A percentile compares a stretch with the other conserved stretches of the same genome.
Conservation (phyloP, 1,140 invertebrate genomes). For the Arion vulgaris region DNA sequence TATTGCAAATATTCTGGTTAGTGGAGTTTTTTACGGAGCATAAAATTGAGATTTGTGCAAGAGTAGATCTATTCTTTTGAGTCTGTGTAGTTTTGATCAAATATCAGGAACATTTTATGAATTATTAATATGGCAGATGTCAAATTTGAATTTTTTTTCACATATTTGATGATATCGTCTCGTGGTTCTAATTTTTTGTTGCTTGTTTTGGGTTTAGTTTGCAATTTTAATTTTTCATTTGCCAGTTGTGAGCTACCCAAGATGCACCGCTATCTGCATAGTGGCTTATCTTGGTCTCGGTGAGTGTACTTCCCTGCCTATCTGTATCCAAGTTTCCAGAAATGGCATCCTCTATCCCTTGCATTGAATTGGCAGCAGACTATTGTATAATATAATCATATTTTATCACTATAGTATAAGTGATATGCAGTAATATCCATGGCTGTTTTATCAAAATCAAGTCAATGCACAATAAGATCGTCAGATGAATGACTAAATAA, state of each 20-base stretch:
- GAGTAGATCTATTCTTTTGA: too few relatives aligned
- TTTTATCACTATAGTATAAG: background rate
- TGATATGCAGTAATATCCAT: background rate
- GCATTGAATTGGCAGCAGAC: background rate
- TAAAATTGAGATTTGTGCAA: too few relatives aligned
- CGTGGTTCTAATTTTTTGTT: background rate
- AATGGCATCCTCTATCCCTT: background rate
- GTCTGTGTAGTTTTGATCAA: too few relatives aligned
- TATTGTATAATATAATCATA: background rate
- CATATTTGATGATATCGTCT: too few relatives aligned
- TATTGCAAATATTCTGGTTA: too few relatives aligned
- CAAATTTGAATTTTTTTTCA: too few relatives aligned
- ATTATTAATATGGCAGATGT: too few relatives aligned
- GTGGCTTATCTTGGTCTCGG: conserved; percentile 64
- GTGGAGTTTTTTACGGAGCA: too few relatives aligned
- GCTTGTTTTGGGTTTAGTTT: conserved; percentile 22
- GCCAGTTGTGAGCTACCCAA: conserved; percentile 52
- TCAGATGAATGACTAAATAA: too few relatives aligned
- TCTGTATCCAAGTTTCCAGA: background rate
- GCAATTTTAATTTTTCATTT: conserved; percentile 42
- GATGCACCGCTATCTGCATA: conserved; percentile 61
- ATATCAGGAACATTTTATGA: too few relatives aligned
- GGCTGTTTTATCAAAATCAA: background rate
- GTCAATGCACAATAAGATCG: background rate
- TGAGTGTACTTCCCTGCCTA: conserved; percentile 52